These are phyloP conservation scores for Apodemia mormo DNA, from an alignment of 2,888 invertebrate genomes.

Conservation along the genomic window DNA sequence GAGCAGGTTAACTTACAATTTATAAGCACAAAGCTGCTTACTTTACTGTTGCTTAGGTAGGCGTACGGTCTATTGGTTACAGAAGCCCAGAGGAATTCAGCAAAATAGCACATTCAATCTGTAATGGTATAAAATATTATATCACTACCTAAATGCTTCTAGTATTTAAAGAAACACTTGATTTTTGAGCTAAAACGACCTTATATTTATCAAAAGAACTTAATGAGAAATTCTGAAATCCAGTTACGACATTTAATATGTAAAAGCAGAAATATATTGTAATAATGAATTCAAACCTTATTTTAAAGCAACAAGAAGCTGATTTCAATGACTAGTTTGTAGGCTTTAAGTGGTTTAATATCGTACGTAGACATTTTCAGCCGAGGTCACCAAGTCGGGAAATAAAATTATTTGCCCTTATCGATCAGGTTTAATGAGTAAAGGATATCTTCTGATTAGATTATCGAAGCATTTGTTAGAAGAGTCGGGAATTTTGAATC, in stretches of 20 bases:
- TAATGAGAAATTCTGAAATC: neutral
- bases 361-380: neutral
- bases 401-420: conserved; percentile 36
- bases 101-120: too few relatives aligned
- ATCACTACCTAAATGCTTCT: too few relatives aligned
- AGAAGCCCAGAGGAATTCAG: too few relatives aligned
- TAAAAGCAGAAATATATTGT: neutral
- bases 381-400: conserved; percentile 20
- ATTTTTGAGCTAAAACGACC: too few relatives aligned
- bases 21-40: too few relatives aligned
- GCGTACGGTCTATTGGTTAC: too few relatives aligned
- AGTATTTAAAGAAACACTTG: too few relatives aligned
- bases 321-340: neutral
- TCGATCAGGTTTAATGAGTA: conserved; percentile 32
- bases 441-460: conserved; percentile 3
- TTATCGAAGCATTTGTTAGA: neutral
- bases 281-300: neutral
- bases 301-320: neutral
- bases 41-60: too few relatives aligned
- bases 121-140: too few relatives aligned
- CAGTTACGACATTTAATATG: neutral
- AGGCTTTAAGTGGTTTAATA: conserved; percentile 15
- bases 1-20: too few relatives aligned
- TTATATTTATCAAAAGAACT: neutral
- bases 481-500: neutral